Base-by-base conservation (phyloP, 2,797 vertebrate species). In the Danio albolineatus region DNA sequence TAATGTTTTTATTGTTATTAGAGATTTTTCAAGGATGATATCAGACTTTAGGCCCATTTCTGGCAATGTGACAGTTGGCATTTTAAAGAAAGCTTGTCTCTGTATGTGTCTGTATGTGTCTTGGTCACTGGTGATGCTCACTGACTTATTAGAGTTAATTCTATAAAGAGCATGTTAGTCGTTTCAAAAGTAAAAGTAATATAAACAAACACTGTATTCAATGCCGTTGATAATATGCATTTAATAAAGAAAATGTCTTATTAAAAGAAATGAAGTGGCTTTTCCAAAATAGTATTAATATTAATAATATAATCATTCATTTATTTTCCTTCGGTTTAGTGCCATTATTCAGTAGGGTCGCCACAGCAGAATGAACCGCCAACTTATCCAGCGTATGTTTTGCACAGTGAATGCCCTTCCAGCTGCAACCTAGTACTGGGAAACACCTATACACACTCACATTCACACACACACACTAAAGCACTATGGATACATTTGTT, bases 1-100 rank as follows among this genome's bases (percentile, higher is more conserved):
- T 70, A 39, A 70, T 13, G 17, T 77, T 44, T 44, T 57, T 78
- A 61, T 73, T 73, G 60, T 69, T 70, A 51, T 61, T 19, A 78
- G 17, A 78, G 36, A 78, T 78, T 48, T 69, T 76, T 66, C 51
- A 49, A 19, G 53, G 59, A 64, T 71, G 76, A 79, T 17, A 72
- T 79, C 57, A 79, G 36, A 71, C 36, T 66, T 60, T 70, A 53
- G 19, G 39, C 21, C 14, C 41, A 59, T 61, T 71, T 70, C 44
- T 78, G 56, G 65, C 66, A 39, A 12, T 39, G 44, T 64, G 17
- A 53, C 48, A 41, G 48, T 54, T 41, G 41, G 10, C 49, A 61
- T 61, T 61, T 76, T 53, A 54, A 64, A 36, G 36, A 53, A 60
- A n/a, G 19, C 14, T 36, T 65, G 48, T 53, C 38, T 65, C 19